Base-by-base conservation (phyloP, 2,797 vertebrate species). In the Acipenser transmontanus region DNA sequence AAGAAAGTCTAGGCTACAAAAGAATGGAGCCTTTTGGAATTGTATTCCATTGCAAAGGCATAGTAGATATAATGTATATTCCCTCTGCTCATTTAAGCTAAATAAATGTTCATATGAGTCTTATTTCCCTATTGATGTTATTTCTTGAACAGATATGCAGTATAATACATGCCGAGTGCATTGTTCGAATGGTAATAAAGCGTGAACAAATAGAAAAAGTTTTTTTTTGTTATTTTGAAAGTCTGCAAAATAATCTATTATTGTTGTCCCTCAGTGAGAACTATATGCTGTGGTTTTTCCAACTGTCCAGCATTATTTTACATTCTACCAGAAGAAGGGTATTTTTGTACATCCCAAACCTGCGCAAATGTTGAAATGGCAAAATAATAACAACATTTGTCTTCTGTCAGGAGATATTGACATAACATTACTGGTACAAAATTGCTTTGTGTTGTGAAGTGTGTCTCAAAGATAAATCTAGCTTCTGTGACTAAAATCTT, bases 381-480 rank as follows among this genome's bases (percentile, higher is more conserved):
- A 88, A 93, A 94, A 89, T 95, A 96, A 95, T 94, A 94, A 94
- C 92, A 91, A 87, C 93, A 97, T 98, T 93, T 91, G 89, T 98
- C 95, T 97, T 94, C 88, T 93, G 91, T 93, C 90, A 86, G 70
- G 80, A 79, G 76, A 88, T 95, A 97, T 95, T 94, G 95, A 95
- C 91, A 88, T 77, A 87, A 87, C 84, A 91, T 95, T 94, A 93
- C 90, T 86, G 89, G 79, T 87, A 82, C 81, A 91, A 96, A 94
- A 95, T 94, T 94, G 94, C 90, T 88, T 94, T 94, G 92, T 95
- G 93, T 93, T 89, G 82, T 92, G 89, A 87, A 92, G 89, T 93
- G 88, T 93, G 83, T 93, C 90, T 90, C 70, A 69, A 67, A 92
- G 90, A 94, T 90, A 90, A 91, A 88, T 91, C 86, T 86, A 81